Evolutionary conservation across 1,140 invertebrate species (phyloP), one percentile per base, ranked within the genome.

Genomic region (Diploscapter pachys): DNA sequence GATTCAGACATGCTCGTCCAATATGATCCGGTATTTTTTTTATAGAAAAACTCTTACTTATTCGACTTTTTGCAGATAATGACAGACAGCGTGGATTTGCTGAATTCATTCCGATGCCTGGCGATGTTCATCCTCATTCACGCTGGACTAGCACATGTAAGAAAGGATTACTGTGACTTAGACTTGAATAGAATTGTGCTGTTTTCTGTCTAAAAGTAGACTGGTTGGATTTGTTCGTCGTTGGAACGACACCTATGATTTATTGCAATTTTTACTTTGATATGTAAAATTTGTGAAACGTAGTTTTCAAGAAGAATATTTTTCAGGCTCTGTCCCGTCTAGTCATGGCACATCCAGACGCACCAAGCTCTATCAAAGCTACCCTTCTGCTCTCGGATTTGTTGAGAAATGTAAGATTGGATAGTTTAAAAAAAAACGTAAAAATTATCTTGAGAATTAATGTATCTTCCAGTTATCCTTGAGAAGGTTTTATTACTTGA

Each of bases 321-420:
- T 5, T 31, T 31, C 31, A 75, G 11, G 71, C 75, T 5, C 68
- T 78, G 13, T 68, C 70, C 51, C n/a, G 77, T 9, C 68, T 78
- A 4, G 77, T 78, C 48, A 55, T 78, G 11, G 64, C 73, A 3
- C 63, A 59, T 61, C 77, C 77, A 6, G 72, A 78, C 31, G 78
- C 63, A 11, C 76, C 77, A 3, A 61, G 69, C 49, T 63, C 68
- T 51, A 48, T 78, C 2, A 78, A 78, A 56, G 77, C 77, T 11
- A 78, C 77, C 8, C 77, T 78, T 13, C 70, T 78, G n/a, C 70
- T 78, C 13, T 73, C 73, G 54, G 77, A 78, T 55, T 65, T 78
- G 61, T 59, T 78, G 31, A 11, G 77, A 50, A 75, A 57, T 68
- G 66, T 65, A 31, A 65, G 63, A 31, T 65, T 65, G 51, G 31